Conservation (phyloP, 2,113 vertebrate genomes). For the Cervus canadensis region DNA sequence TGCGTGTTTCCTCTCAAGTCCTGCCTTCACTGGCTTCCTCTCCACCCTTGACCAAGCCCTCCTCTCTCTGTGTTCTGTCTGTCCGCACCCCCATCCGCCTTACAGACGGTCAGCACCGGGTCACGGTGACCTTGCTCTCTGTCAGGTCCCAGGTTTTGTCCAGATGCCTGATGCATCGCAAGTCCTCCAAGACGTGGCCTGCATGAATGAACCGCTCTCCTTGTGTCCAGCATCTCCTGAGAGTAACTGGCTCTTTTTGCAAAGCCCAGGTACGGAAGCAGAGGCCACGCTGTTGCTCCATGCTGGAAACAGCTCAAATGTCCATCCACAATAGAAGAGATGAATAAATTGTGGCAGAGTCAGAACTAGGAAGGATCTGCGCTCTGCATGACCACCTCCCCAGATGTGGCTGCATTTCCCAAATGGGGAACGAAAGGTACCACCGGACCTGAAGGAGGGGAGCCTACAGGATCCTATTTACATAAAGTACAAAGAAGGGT, state of each 20-base stretch:
- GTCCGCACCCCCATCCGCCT: background rate
- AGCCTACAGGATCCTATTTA: background rate
- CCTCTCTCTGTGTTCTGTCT: background rate
- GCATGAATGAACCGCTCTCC: background rate
- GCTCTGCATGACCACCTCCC: background rate
- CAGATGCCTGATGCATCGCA: background rate
- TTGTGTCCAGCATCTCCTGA: background rate
- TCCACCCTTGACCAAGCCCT: background rate
- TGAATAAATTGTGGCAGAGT: background rate
- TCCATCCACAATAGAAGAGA: background rate
- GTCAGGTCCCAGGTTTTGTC: too few species aligned
- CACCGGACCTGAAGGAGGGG: background rate
- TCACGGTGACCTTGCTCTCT: background rate
- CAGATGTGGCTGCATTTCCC: background rate
- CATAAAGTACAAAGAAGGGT: background rate
- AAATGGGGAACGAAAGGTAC: background rate
- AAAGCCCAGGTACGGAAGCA: background rate
- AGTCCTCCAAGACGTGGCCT: background rate
- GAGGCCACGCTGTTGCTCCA: background rate
- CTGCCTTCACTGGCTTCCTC: background rate
- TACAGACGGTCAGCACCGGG: too few species aligned
- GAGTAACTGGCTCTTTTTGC: background rate
- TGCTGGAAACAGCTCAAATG: background rate
- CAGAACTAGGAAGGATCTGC: background rate
- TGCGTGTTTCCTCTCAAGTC: background rate